These are phyloP conservation scores for Drepana falcataria DNA, from an alignment of 2,888 invertebrate species.

Conservation along the genomic window DNA sequence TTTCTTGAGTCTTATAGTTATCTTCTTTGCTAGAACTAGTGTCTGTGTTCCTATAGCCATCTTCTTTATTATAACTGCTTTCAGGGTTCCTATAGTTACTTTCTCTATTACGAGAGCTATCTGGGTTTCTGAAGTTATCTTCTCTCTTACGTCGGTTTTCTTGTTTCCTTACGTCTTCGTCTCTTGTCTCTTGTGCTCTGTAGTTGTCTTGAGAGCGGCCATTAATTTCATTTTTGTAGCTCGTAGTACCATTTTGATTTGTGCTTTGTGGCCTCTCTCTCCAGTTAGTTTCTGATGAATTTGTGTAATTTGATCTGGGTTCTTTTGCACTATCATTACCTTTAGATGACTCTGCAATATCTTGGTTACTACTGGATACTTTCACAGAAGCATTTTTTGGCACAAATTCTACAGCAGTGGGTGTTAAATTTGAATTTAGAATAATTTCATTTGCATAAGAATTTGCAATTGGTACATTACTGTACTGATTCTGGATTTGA, in stretches of 20 bases:
- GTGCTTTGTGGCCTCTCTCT: conserved; percentile 50
- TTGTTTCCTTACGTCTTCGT: background rate
- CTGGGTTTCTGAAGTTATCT: background rate
- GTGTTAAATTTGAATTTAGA: conserved; percentile 73
- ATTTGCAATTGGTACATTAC: conserved; percentile 29
- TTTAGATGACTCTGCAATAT: conserved; percentile 36
- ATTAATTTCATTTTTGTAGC: conserved; percentile 20
- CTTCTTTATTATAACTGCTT: too few relatives aligned
- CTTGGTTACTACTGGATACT: conserved; percentile 34
- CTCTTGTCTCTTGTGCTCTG: conserved; percentile 25
- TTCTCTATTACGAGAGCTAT: too few relatives aligned
- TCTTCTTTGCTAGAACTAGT: too few relatives aligned
- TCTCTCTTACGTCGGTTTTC: background rate
- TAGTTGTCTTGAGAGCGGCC: conserved; percentile 29
- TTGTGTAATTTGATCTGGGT: conserved; percentile 29
- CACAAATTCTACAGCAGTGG: conserved; percentile 79
- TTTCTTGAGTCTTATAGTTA: too few relatives aligned
- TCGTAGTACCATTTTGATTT: conserved; percentile 31
- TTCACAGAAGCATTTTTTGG: conserved; percentile 54
- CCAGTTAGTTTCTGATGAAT: conserved; percentile 57
- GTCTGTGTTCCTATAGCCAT: too few relatives aligned
- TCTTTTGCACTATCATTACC: conserved; percentile 27
- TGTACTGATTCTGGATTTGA: conserved; percentile 40
- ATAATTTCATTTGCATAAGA: conserved; percentile 49
- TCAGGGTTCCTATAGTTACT: too few relatives aligned